Percentiles rank a stretch among this genome's conserved stretches.
phyloP scores from a whole-genome alignment of 2,797 vertebrate genomes.

The Diceros bicornis region DNA sequence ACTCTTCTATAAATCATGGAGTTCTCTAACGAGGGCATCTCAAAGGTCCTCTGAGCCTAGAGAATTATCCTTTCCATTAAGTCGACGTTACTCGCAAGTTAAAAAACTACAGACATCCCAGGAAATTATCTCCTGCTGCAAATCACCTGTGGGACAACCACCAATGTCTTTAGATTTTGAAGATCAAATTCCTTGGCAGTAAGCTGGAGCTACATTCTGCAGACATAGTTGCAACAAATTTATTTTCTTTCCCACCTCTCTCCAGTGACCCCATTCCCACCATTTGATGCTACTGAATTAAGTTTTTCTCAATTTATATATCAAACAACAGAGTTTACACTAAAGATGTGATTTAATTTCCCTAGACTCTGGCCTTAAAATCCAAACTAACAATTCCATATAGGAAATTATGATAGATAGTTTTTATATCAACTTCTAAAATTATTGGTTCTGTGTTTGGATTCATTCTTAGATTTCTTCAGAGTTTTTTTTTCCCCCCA shows the following conservation, averaged over 20 bases:
- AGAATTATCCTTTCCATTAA: neutral
- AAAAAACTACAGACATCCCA: neutral
- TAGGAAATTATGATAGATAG: neutral
- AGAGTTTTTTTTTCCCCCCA: neutral
- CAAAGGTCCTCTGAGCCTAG: neutral
- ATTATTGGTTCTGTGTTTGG: neutral
- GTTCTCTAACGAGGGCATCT: neutral
- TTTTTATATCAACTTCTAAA: neutral
- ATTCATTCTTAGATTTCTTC: neutral
- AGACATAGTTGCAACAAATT: neutral
- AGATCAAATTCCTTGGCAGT: neutral
- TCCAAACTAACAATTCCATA: neutral
- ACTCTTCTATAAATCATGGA: neutral
- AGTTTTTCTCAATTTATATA: neutral
- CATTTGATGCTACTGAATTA: neutral
- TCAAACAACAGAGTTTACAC: neutral
- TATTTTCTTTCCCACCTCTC: neutral
- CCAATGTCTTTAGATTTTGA: neutral
- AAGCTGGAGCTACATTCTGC: neutral
- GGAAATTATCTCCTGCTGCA: neutral
- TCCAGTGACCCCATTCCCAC: rapidly evolving
- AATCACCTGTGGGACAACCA: neutral
- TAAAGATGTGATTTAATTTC: neutral
- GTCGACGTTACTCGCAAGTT: neutral
- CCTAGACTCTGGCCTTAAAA: neutral